Conservation (phyloP, 2,797 vertebrate species). For the Picus viridis region DNA sequence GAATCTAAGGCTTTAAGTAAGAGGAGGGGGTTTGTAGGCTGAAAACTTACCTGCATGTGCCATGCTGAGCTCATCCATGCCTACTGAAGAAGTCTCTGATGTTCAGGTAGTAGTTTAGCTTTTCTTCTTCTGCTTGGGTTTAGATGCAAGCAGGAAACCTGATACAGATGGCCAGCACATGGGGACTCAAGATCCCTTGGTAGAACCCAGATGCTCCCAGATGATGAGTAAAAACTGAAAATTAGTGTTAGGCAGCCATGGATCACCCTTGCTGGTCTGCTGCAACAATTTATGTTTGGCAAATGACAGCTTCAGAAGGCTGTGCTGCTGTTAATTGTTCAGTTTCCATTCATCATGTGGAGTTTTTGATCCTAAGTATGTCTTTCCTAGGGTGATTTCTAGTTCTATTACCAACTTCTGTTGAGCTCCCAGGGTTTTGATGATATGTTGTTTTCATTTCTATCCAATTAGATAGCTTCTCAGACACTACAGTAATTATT, state of each 20-base stretch:
- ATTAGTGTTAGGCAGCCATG: neutral
- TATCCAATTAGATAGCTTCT: constrained; percentile 35
- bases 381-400: neutral
- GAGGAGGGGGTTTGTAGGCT: neutral
- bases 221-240: neutral
- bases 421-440: neutral
- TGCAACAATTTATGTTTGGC: neutral
- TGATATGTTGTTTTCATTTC: constrained; percentile 1
- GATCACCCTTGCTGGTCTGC: neutral
- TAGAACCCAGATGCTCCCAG: neutral
- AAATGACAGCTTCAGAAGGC: neutral
- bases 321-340: neutral
- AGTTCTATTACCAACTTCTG: neutral
- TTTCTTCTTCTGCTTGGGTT: neutral
- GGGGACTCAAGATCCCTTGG: neutral
- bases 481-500: constrained; percentile 27
- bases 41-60: neutral
- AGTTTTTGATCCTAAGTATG: neutral
- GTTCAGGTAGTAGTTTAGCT: neutral
- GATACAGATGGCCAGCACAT: neutral
- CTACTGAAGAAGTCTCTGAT: neutral
- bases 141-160: neutral
- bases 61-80: neutral
- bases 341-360: neutral
- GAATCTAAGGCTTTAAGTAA: neutral